These are phyloP conservation scores for Tenualosa thibaudeaui DNA, from an alignment of 2,797 vertebrate genomes.

Conservation along the genomic window DNA sequence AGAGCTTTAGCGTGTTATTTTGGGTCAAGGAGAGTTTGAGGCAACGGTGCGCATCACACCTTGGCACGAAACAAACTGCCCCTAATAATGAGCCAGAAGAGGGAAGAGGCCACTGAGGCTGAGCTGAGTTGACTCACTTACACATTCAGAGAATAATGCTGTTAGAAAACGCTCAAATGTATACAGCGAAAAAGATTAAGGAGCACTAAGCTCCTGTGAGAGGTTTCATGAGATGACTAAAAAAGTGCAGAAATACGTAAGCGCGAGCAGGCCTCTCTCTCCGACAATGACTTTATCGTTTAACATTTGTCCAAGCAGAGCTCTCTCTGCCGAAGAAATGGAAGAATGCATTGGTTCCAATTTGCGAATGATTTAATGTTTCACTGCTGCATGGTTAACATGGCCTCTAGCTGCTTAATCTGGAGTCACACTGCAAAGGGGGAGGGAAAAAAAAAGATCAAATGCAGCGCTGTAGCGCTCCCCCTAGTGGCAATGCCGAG, in stretches of 20 bases:
- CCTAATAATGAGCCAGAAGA: not conserved
- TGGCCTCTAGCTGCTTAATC: conserved; percentile 21
- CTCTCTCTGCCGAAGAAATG: not conserved
- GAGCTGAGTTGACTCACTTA: not conserved
- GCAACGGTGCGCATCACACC: conserved; percentile 38
- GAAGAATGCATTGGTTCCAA: conserved; percentile 8
- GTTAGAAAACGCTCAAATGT: not conserved
- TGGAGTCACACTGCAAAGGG: conserved; percentile 41
- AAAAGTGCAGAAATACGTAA: not conserved
- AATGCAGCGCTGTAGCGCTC: conserved; percentile 48
- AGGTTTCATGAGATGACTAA: not conserved
- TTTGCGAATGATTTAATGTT: conserved; percentile 25
- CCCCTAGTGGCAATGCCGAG: conserved; percentile 62
- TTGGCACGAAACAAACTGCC: not conserved
- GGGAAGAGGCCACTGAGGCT: not conserved
- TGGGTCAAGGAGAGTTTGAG: conserved; percentile 62
- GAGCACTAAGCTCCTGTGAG: not conserved
- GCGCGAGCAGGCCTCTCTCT: not conserved
- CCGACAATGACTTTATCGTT: conserved; percentile 2
- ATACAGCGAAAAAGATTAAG: not conserved
- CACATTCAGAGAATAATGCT: not conserved
- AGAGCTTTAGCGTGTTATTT: conserved; percentile 63
- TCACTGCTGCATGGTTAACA: conserved; percentile 18
- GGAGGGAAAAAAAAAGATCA: conserved; percentile 26
- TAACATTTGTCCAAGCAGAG: not conserved